Evolutionary conservation across 23 tunicate species (phyloP).

Genomic region (Trididemnum miniatum): DNA sequence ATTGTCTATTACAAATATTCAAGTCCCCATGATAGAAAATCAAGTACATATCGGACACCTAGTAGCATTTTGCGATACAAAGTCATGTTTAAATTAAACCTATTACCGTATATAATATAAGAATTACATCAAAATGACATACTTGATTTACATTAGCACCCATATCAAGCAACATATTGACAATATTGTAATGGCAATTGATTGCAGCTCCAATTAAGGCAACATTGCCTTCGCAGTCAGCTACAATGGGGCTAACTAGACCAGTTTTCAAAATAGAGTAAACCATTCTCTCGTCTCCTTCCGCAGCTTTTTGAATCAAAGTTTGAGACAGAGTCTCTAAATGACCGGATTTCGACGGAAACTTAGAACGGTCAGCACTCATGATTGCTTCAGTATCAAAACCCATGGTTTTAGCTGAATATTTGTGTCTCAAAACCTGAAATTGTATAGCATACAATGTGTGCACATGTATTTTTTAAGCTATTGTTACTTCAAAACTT

Average conservation of each 20-base stretch:
- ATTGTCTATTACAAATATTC: too few relatives aligned
- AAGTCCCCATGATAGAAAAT: too few relatives aligned
- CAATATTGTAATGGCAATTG: constrained; percentile 70
- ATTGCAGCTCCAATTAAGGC: constrained; percentile 79
- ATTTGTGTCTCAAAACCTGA: constrained; percentile 61
- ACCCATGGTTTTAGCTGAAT: neutral
- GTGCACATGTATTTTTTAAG: too few relatives aligned
- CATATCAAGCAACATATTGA: constrained; percentile 80
- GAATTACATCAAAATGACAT: too few relatives aligned
- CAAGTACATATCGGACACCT: too few relatives aligned
- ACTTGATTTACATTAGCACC: constrained; percentile 94
- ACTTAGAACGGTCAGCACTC: neutral
- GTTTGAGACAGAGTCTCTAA: constrained; percentile 54
- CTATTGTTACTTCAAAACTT: too few relatives aligned
- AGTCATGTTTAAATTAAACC: too few relatives aligned
- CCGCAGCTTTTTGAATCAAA: constrained; percentile 47
- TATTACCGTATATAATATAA: too few relatives aligned
- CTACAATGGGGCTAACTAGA: constrained; percentile 64
- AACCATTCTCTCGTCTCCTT: constrained; percentile 60
- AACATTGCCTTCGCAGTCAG: constrained; percentile 58
- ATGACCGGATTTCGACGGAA: constrained; percentile 42
- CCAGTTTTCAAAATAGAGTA: constrained; percentile 79
- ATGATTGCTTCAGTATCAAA: constrained; percentile 26
- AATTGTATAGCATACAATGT: too few relatives aligned
- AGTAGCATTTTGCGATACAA: too few relatives aligned